Base-by-base conservation (phyloP, 2,888 invertebrate species). In the Abrostola tripartita region DNA sequence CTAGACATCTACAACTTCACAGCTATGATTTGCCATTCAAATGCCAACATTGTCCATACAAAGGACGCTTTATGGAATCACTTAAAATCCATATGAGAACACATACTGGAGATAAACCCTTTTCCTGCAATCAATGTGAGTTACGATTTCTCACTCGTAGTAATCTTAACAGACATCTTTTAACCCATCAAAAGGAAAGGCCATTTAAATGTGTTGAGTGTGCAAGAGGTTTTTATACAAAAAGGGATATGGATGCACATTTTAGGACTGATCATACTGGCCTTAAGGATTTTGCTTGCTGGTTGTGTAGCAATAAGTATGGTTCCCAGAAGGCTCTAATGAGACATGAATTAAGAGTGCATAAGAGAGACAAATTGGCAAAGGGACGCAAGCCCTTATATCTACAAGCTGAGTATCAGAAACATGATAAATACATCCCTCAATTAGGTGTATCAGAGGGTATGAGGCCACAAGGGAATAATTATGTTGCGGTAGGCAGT, bases 361-460 rank as follows among this genome's bases (percentile, higher is more conserved):
- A 92, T 57, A 91, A 90, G 53, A 86, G 91, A 66, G 82, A 88
- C 58, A 91, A 91, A 73, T 84, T 90, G 86, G 80, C 85, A 0
- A 89, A 87, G 70, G 91, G 91, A 0, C 78, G 92, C 38, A 84
- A 87, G 81, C 92, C 93, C 11, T 73, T 91, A 56, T 92, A 93
- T 79, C 81, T 92, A 59, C 90, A 87, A 74, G 84, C 78, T 52
- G 88, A 86, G 60, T 86, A 85, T 65, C 83, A 74, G 49, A 83
- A 81, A 12, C 59, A 56, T 47, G 49, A 37, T 61, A 61, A 65
- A 57, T 49, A 42, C 6, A 11, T 12, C 0, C 42, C 12, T 5
- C n/a, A 41, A n/a, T 4, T 41, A 11, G 4, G 10, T 11, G 1
- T 40, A 2, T 40, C 11, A 40, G 5, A 11, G 11, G 40, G 0